Base-by-base conservation (phyloP, 2,113 vertebrate genomes). In the Phoenicopterus ruber region DNA sequence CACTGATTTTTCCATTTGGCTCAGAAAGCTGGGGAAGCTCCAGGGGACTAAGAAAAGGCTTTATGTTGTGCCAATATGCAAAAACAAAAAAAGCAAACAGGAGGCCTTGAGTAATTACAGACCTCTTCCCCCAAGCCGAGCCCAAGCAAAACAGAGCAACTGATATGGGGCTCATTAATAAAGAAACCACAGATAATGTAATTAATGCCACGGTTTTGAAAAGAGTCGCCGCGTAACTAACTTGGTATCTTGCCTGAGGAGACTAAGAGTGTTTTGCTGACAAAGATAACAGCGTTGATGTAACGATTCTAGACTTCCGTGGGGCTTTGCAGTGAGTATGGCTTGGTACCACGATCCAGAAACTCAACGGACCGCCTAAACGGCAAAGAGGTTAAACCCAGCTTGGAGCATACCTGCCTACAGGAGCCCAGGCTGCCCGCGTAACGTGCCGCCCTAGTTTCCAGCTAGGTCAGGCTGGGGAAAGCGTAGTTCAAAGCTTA, bases 71-170 rank as follows among this genome's bases (percentile, higher is more conserved):
- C 86, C 83, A 95, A 83, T 29, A 72, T 13, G 11, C 1, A 26
- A 21, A 26, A 29, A n/a, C 19, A 7, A 16, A 54, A 34, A 65
- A 25, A 9, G 44, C 79, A 80, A 93, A 76, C 31, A 52, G 72
- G 83, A 92, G 80, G 59, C 80, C 63, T 63, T 70, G 67, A 86
- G 55, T 80, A 94, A 94, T 96, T 92, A 91, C 72, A 96, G 83
- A 38, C 46, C 86, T 95, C 65, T 86, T 93, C 88, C 77, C 80
- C 59, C 42, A 81, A 88, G 11, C 78, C 5, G 3, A 95, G 55
- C 65, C 66, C 88, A 87, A 67, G 46, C 29, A 11, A 86, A 89
- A 77, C 25, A 86, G 58, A 92, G 74, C 88, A 67, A 84, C 59
- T n/a, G 80, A 81, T 80, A 70, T 0, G n/a, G 44, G 67, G 79